Base-by-base conservation (phyloP, 2,113 vertebrate species). In the Excalfactoria chinensis region DNA sequence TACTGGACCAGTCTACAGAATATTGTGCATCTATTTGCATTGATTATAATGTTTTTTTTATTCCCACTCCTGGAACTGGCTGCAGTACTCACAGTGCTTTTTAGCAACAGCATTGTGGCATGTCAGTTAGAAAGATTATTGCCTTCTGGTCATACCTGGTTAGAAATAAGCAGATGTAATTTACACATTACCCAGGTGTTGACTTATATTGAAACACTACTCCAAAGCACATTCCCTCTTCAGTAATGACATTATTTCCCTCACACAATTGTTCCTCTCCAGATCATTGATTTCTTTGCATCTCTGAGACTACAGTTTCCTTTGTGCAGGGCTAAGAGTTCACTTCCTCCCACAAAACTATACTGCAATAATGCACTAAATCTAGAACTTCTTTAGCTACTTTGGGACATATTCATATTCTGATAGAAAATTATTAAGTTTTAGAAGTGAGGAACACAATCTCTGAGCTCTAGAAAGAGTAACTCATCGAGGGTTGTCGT, bases 1-100 rank as follows among this genome's bases (percentile, higher is more conserved):
- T 87, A 83, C 46, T 77, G 74, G 30, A 90, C 82, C 84, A 96
- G 74, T 46, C 59, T 92, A 71, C 30, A 76, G 78, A 93, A 87
- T 85, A 91, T 87, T 83, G 48, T 92, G 35, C 64, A 90, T 90
- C 37, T 89, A 70, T 95, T 76, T 92, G 63, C 70, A 94, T 80
- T 87, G 84, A 92, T 96, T 92, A 84, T 13, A 91, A 91, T 68
- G 18, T 1, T 2, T 30, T 77, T 88, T 77, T 92, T 75, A 80
- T 78, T 93, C 80, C 44, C 66, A 53, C 21, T 79, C 30, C 64
- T 73, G 41, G 26, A 93, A 79, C 20, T n/a, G 62, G 53, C 75
- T 82, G 34, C 37, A 82, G 25, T 67, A 30, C 28, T 87, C 79
- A 40, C 40, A 68, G 18, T 44, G 58, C 25, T 76, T 85, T 93